These are phyloP conservation scores for Hirtodrosophila histrioides DNA, from an alignment of 2,888 invertebrate genomes.

Conservation along the genomic window DNA sequence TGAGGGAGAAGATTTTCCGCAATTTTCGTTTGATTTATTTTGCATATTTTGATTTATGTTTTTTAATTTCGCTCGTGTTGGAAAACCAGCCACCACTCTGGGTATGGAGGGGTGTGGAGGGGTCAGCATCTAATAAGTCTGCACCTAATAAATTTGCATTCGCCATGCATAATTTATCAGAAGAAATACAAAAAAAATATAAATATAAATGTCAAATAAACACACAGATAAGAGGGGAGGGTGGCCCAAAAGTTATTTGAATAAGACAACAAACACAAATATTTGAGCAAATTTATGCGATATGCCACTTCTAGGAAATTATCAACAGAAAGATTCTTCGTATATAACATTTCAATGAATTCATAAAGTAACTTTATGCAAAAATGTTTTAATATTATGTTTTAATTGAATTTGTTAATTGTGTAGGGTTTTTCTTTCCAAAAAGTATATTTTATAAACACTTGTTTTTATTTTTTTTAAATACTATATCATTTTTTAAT, in stretches of 20 bases:
- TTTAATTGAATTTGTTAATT: background rate
- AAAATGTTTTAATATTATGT: conserved; percentile 2
- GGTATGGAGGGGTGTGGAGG: no score
- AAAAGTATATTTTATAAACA: background rate
- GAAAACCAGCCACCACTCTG: no score
- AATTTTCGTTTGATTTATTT: conserved; percentile 72
- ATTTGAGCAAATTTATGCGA: background rate
- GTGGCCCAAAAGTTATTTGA: conserved; percentile 21
- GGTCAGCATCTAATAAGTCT: conserved; percentile 45
- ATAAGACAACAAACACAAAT: conserved; percentile 7
- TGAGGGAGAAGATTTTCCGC: conserved; percentile 21
- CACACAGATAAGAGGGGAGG: conserved; percentile 20
- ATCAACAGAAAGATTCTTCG: conserved; percentile 4
- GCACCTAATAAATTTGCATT: conserved; percentile 76
- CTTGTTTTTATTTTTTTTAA: background rate
- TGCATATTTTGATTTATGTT: conserved; percentile 69
- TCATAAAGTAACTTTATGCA: background rate
- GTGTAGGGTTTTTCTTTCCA: background rate
- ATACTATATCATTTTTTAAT: background rate
- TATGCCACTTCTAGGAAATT: conserved; percentile 3
- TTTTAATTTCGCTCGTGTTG: conserved; percentile 61
- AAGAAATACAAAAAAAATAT: conserved; percentile 45
- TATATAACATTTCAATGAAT: conserved; percentile 4
- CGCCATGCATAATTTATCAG: conserved; percentile 69
- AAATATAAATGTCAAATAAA: conserved; percentile 49